Evolutionary conservation across 2,113 vertebrate genomes (phyloP).

Genomic region (Calidris pugnax): DNA sequence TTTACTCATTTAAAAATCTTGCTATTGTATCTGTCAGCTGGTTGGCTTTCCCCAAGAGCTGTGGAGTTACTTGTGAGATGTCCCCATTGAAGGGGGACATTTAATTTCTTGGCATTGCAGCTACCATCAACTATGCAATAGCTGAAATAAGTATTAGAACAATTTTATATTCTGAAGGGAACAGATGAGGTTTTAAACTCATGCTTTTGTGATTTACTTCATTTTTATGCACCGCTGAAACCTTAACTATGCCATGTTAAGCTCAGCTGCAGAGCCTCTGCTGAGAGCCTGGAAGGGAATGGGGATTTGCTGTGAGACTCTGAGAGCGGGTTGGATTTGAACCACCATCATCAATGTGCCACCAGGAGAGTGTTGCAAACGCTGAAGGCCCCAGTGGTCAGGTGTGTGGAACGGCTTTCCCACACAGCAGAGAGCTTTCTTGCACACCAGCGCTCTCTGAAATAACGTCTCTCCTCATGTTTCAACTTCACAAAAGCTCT

Average conservation of each 20-base stretch:
- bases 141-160: neutral
- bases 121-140: neutral
- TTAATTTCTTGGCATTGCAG: neutral
- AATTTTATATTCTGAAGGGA: neutral
- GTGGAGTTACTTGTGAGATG: neutral
- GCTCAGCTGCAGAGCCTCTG: neutral
- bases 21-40: neutral
- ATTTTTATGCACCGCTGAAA: neutral
- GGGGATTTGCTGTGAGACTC: neutral
- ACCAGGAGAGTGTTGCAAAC: neutral
- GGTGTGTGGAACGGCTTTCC: neutral
- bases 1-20: neutral
- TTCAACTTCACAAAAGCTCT: neutral
- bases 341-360: accelerated
- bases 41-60: neutral
- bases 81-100: neutral
- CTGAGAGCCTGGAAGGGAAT: neutral
- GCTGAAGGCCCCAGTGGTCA: neutral
- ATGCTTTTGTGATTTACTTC: neutral
- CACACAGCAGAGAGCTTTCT: neutral
- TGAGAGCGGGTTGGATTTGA: neutral
- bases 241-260: neutral
- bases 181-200: neutral
- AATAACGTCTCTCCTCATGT: accelerated
- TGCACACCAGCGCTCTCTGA: neutral